Base-by-base conservation (phyloP, 2,113 vertebrate genomes). In the Synchiropus splendidus region DNA sequence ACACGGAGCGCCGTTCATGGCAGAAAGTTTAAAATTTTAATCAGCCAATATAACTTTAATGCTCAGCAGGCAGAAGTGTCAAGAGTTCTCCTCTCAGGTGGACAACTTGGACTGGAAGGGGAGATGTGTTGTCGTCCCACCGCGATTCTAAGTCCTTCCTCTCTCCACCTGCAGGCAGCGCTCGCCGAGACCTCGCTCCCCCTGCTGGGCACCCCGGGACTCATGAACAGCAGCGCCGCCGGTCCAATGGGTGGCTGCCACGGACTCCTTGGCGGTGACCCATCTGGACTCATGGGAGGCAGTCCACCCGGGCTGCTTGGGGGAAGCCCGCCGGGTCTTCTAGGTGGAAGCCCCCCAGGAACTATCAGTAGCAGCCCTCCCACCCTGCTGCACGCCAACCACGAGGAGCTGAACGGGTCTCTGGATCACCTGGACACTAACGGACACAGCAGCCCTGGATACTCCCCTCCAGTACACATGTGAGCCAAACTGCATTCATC, bases 41-140 rank as follows among this genome's bases (percentile, higher is more conserved):
- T 98, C 90, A 88, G 87, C 87, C 85, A 88, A 88, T 94, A 89
- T 91, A 94, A 92, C 89, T 94, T 94, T 92, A 92, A 94, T 94
- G 89, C 87, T 86, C 81, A 87, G 84, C 82, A 89, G 86, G 88
- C 64, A 82, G 88, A 91, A 89, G 75, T 94, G 90, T 92, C 89
- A 92, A 68, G 89, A 89, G 86, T 87, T 87, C 90, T 89, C 88
- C 91, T 92, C 85, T 73, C 18, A 35, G 39, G 86, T 82, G 85
- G 79, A 48, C 61, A 62, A 63, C 64, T 61, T 58, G 51, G 51
- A 58, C 63, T 61, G 70, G 62, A 57, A 70, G 62, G n/a, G n/a
- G n/a, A 27, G 21, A 27, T 8, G 21, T 8, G 21, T 27, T 4
- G 21, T 27, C 21, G n/a, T n/a, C n/a, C n/a, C n/a, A 27, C 21